phyloP scores from a whole-genome alignment of 2,888 invertebrate genomes.

The Drosophila emarginata region DNA sequence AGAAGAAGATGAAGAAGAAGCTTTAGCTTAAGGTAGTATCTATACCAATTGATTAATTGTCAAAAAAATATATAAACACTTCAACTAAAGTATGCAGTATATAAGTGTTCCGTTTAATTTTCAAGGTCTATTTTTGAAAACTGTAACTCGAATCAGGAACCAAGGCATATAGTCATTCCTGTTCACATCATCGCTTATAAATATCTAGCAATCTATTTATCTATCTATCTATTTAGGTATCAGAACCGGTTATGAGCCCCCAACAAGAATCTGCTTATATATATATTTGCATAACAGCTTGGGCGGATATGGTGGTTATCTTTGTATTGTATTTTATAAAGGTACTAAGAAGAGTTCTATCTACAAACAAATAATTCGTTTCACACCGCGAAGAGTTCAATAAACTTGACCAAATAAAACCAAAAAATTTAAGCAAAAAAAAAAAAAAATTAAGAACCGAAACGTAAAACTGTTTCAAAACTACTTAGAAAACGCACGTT shows the following conservation, averaged over 20 bases:
- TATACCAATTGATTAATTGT: not conserved
- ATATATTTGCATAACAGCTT: slow-evolving; percentile 66
- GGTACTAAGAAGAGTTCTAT: slow-evolving; percentile 44
- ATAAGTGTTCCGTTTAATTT: not conserved
- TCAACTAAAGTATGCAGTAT: not conserved
- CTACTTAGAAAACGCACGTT: not conserved
- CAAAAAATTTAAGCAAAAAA: slow-evolving; percentile 15
- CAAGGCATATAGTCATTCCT: not conserved
- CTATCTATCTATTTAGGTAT: slow-evolving; percentile 20
- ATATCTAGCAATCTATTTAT: slow-evolving; percentile 18
- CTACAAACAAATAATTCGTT: slow-evolving; percentile 25
- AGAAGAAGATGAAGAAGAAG: not conserved
- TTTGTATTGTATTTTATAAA: slow-evolving; percentile 21
- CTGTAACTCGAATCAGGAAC: slow-evolving; percentile 3
- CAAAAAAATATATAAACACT: not conserved
- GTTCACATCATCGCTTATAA: slow-evolving; percentile 56
- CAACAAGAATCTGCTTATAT: slow-evolving; percentile 36
- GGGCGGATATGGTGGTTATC: slow-evolving; percentile 23
- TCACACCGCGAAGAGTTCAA: slow-evolving; percentile 32
- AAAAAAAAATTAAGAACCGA: not conserved
- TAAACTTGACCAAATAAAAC: slow-evolving; percentile 13
- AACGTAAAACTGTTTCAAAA: not conserved
- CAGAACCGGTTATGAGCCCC: slow-evolving; percentile 46
- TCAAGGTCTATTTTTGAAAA: not conserved
- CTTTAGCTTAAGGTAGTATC: not conserved